Base-by-base conservation (phyloP, 2,797 vertebrate genomes). In the Rhinichthys osculus region DNA sequence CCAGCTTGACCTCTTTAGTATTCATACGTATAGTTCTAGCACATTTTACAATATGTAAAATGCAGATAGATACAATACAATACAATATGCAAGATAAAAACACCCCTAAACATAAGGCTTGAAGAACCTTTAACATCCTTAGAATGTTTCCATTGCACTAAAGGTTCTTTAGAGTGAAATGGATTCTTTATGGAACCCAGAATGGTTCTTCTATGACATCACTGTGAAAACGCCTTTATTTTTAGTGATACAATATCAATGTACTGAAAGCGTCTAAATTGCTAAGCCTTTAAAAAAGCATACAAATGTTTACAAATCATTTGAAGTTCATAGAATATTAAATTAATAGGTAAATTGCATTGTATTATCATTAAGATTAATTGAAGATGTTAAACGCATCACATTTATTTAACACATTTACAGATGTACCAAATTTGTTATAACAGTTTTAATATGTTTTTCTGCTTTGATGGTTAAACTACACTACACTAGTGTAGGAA, bases 1-100 rank as follows among this genome's bases (percentile, higher is more conserved):
- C 62, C 54, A 44, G 5, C 70, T 38, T 30, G 35, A 71, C 27
- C 66, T 81, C 52, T 44, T 66, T 74, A 35, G 57, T 83, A 50
- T 59, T 66, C 59, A 27, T 76, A 23, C 3, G 1, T 76, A 42
- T 47, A 81, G 42, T 81, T 59, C 7, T n/a, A 78, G 23, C 54
- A 62, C 76, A 16, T 16, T 78, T 78, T n/a, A n/a, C n/a, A n/a
- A n/a, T n/a, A n/a, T n/a, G n/a, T n/a, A n/a, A n/a, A n/a, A n/a
- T n/a, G n/a, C n/a, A n/a, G 59, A 33, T 42, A 3, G 71, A 50
- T 6, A 47, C 19, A 2, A 10, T 1, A 47, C 19, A 2, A 10
- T 1, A 7, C 13, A 30, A 64, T 19, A 52, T 52, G 30, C 6
- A 33, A 33, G 27, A 17, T 33, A 8, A 3, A 66, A 66, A 66